Base-by-base conservation (phyloP, 2,888 invertebrate species). In the Leucophenga maculata region DNA sequence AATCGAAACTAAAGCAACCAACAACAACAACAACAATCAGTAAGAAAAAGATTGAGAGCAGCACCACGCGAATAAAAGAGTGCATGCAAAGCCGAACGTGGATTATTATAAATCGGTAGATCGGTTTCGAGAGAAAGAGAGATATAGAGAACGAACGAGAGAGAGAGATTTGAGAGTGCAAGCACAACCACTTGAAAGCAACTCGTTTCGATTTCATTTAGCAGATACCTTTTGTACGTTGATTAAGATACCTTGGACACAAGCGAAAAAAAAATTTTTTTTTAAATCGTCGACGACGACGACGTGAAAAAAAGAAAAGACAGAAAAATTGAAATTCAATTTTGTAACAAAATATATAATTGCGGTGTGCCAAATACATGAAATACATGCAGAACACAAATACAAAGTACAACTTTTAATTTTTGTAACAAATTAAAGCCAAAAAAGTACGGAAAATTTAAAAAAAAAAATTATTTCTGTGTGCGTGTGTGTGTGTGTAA, bases 121-220 rank as follows among this genome's bases (percentile, higher is more conserved):
- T 80, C 69, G 74, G 31, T 6, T 59, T 14, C 6, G 6, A 6
- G 48, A 22, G 39, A 67, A 44, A 46, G 62, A 26, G 55, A 20
- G 46, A 20, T 6, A 62, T 14, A 18, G 39, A 57, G 57, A 31
- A n/a, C n/a, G 31, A 57, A 31, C 48, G 48, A 31, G 59, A 57
- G 72, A 68, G 72, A 75, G 78, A 75, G 72, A 50, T 57, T 31
- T 73, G 77, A 74, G 74, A 75, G 77, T 80, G 77, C 75, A 79
- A 78, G 74, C 77, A 32, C 65, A 79, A 80, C 84, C 79, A 82
- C 85, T 81, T 81, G 84, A 82, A 84, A 81, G 78, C 85, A 85
- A 85, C 85, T 86, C 85, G 85, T 84, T 85, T 85, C 81, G 83
- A 86, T 86, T 85, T 82, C 80, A 79, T 82, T 86, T 79, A 79